Evolutionary conservation across 2,888 invertebrate species (phyloP).

Genomic region (Calameuta pallipes): DNA sequence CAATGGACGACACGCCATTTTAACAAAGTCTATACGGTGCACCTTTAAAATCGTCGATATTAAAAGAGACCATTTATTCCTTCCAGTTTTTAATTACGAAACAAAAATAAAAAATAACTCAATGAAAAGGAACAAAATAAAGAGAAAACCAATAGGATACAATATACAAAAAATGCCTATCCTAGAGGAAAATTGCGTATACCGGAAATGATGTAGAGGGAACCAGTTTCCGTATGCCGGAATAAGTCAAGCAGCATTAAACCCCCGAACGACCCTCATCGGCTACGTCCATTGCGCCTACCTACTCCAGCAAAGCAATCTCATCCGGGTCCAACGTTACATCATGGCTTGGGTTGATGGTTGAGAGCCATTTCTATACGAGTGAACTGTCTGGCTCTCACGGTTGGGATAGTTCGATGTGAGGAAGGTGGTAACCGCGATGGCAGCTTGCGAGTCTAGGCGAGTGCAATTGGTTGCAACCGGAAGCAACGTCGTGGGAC

Average conservation of each 20-base stretch:
- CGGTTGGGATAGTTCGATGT: not conserved
- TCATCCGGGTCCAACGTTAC: not conserved
- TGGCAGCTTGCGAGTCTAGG: not conserved
- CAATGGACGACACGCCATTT: not conserved
- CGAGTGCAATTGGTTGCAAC: not conserved
- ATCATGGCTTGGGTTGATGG: not conserved
- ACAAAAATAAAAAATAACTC: not conserved
- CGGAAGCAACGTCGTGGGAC: not conserved
- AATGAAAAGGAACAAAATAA: not conserved
- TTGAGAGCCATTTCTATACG: not conserved
- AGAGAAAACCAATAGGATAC: not conserved
- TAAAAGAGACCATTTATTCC: not conserved
- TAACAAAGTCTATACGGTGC: not conserved
- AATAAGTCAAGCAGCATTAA: not conserved
- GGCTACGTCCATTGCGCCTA: not conserved
- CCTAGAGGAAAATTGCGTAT: not conserved
- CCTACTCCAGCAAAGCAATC: not conserved
- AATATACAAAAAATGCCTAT: not conserved
- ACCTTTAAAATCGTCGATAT: not conserved
- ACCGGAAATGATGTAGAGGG: not conserved
- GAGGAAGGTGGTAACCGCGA: not conserved
- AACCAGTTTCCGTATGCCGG: not conserved
- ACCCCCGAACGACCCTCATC: constrained; percentile 4
- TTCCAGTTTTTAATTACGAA: not conserved
- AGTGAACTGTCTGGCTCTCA: not conserved